Evolutionary conservation across 1,140 invertebrate species (phyloP).

Genomic region (Drosophila repletoides): DNA sequence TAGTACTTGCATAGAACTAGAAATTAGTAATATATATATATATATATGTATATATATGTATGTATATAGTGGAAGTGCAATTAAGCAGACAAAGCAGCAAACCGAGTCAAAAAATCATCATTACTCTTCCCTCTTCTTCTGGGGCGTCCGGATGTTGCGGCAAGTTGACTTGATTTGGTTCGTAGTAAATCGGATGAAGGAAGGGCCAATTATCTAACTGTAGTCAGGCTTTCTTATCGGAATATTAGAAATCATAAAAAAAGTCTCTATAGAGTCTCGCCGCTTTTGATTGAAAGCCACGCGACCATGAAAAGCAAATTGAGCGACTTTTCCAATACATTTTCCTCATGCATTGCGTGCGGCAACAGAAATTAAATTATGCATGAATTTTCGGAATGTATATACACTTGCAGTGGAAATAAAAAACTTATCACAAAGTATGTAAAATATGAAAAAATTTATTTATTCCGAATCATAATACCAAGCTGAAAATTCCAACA

Average conservation of each 20-base stretch:
- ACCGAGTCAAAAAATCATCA: neutral
- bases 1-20: constrained; percentile 17
- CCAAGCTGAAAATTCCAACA: too few species aligned
- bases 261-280: neutral
- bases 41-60: constrained; percentile 23
- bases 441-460: too few species aligned
- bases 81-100: constrained; percentile 15
- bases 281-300: constrained; percentile 3
- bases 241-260: too few species aligned
- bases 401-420: too few species aligned
- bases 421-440: too few species aligned
- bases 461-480: too few species aligned
- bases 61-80: too few species aligned
- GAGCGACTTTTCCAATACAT: neutral
- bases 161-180: constrained; percentile 8
- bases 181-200: neutral
- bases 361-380: neutral
- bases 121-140: neutral
- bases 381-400: neutral
- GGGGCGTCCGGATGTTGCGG: too few species aligned
- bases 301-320: neutral
- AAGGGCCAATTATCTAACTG: constrained; percentile 16
- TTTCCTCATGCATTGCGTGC: constrained; percentile 3
- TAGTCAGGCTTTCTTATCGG: constrained; percentile 18
- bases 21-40: constrained; percentile 56